A percentile compares a stretch with the other conserved stretches of the same genome.
These are phyloP conservation scores for Rhodeus uyekii DNA, from an alignment of 2,797 vertebrate genomes.

Conservation along the genomic window DNA sequence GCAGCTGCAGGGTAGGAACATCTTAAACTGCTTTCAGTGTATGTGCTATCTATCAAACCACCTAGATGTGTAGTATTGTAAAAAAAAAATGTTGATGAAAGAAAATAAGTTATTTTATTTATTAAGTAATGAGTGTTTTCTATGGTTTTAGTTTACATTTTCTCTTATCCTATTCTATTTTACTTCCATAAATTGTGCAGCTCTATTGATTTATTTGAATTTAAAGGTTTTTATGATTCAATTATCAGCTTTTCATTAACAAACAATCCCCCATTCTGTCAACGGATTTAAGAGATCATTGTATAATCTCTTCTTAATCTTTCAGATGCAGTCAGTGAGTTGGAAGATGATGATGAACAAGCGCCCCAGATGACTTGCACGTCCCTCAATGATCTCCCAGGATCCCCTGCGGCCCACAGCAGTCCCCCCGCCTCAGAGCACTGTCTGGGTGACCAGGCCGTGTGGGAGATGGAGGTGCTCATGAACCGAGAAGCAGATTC, in stretches of 20 bases:
- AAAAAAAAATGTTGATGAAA: too few relatives aligned
- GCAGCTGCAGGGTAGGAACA: slow-evolving; percentile 62
- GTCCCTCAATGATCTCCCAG: slow-evolving; percentile 53
- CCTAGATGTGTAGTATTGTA: too few relatives aligned
- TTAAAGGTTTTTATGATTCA: neutral
- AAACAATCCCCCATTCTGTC: neutral
- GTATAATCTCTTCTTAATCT: slow-evolving; percentile 22
- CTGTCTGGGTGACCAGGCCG: slow-evolving; percentile 53
- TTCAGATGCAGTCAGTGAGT: slow-evolving; percentile 62
- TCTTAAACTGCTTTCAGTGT: neutral
- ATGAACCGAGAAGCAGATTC: slow-evolving; percentile 55
- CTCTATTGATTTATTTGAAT: too few relatives aligned
- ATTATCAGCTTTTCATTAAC: neutral
- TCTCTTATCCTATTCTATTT: too few relatives aligned
- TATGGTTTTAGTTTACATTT: too few relatives aligned
- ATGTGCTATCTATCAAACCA: neutral
- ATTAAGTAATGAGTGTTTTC: too few relatives aligned
- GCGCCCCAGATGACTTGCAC: slow-evolving; percentile 33
- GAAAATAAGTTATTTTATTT: too few relatives aligned
- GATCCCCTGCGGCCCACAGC: slow-evolving; percentile 52
- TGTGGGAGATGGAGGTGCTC: slow-evolving; percentile 74
- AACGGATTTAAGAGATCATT: neutral
- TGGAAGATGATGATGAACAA: slow-evolving; percentile 52
- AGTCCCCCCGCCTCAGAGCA: slow-evolving; percentile 40
- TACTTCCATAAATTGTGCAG: too few relatives aligned